These are phyloP conservation scores for Eupleurogrammus muticus DNA, from an alignment of 2,797 vertebrate species.

Conservation along the genomic window DNA sequence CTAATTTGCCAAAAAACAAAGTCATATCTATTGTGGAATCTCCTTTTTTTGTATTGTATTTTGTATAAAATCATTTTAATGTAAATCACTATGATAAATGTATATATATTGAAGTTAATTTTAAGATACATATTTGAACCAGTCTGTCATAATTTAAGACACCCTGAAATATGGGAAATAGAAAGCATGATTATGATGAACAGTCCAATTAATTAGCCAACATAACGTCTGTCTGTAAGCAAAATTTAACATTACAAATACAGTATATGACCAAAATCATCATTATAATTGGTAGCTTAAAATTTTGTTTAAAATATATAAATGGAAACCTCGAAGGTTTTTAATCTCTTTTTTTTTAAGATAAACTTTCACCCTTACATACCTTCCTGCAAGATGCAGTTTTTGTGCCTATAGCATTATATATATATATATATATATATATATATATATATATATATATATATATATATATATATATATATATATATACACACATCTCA, in stretches of 20 bases:
- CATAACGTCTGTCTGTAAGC: neutral
- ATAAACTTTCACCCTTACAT: constrained; percentile 6
- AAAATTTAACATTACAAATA: neutral
- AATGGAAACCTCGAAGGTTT: constrained; percentile 6
- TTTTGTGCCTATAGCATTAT: neutral
- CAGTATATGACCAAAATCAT: constrained; percentile 5
- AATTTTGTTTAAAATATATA: neutral
- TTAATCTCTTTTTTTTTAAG: neutral
- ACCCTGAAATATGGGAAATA: too few species aligned
- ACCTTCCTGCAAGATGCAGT: neutral
- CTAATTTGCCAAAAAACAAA: constrained; percentile 17
- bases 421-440: neutral
- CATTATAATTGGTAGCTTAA: neutral
- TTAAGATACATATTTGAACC: too few species aligned
- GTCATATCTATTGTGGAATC: neutral
- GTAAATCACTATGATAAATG: too few species aligned
- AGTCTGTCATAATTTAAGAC: too few species aligned
- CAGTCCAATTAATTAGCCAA: too few species aligned
- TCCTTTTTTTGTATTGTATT: too few species aligned
- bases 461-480: neutral
- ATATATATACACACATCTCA: neutral
- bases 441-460: neutral
- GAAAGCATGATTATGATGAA: too few species aligned
- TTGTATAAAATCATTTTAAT: too few species aligned
- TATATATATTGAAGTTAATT: too few species aligned